Base-by-base conservation (phyloP, 2,113 vertebrate species). In the Cacatua alba region DNA sequence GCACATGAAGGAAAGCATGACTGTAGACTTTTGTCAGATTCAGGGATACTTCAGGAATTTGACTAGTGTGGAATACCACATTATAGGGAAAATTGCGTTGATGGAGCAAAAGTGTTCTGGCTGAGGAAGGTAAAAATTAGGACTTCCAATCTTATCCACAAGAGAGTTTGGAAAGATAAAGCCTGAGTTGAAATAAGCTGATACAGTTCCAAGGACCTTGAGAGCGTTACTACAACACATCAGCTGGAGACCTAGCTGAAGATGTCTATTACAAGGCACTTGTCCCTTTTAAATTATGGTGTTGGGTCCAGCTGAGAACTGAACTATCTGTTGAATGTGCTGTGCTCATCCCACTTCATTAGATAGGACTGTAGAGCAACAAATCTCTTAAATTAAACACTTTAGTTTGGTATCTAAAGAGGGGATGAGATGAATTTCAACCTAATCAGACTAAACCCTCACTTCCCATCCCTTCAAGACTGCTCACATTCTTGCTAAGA, bases 341-440 rank as follows among this genome's bases (percentile, higher is more conserved):
- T 78, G 12, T 75, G 43, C 59, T 94, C 80, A 81, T 84, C 48
- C 35, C 11, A 39, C 43, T 86, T 68, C 80, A 78, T 86, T 64
- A 75, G 51, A 84, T n/a, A 72, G n/a, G 60, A 86, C 29, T 92
- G 88, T 6, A 43, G 21, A 93, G n/a, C 44, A 94, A 51, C 76
- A 82, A 68, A 82, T 82, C 7, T 8, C 60, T 59, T 91, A 67
- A 95, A 71, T 59, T 91, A 67, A 95, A 71, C 62, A 52, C 55
- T 94, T 96, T 31, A 63, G 69, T 67, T 81, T 78, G 49, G 62
- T 89, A 82, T 81, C 74, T 71, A 79, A 94, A 92, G 72, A 92
- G 39, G 23, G 13, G 19, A 64, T 75, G 37, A 92, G 53, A 91
- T 65, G 13, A 86, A 79, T 96, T 94, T 72, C 44, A 62, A 3